Evolutionary conservation across 2,113 vertebrate species (phyloP).

Genomic region (Castor canadensis): DNA sequence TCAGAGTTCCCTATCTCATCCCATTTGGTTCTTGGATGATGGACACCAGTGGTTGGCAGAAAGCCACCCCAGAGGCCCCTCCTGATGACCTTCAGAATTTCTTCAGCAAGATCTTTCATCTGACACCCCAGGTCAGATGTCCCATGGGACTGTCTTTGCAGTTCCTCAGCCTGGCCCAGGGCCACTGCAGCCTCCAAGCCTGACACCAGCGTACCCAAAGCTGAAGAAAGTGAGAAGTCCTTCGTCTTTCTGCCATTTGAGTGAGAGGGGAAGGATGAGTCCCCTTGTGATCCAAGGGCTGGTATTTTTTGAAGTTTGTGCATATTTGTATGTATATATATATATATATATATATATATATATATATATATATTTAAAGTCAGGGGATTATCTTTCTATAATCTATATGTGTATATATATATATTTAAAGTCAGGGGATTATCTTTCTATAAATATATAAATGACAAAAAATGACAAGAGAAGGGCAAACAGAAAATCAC

Average conservation of each 20-base stretch:
- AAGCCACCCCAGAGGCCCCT: constrained; percentile 85
- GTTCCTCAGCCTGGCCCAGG: constrained; percentile 79
- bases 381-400: constrained; percentile 78
- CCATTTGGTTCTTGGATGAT: constrained; percentile 90
- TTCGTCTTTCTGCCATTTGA: constrained; percentile 76
- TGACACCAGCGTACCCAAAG: constrained; percentile 77
- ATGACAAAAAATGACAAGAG: constrained; percentile 44
- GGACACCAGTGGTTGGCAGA: constrained; percentile 86
- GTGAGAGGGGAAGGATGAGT: not conserved
- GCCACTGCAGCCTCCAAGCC: constrained; percentile 83
- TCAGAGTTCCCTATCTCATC: constrained; percentile 94
- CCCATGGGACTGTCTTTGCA: constrained; percentile 88
- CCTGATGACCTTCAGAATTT: constrained; percentile 91
- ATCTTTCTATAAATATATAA: constrained; percentile 73
- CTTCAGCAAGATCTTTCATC: constrained; percentile 91
- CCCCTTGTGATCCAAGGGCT: constrained; percentile 62
- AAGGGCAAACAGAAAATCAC: not conserved
- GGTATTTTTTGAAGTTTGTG: constrained; percentile 75
- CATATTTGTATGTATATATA: constrained; percentile 55
- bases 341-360: constrained; percentile 74
- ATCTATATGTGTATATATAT: no score
- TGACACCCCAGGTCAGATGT: constrained; percentile 84
- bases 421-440: constrained; percentile 71
- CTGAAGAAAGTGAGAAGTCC: constrained; percentile 91
- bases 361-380: no score